Conservation (phyloP, 2,888 invertebrate species). For the Perizoma flavofasciatum region DNA sequence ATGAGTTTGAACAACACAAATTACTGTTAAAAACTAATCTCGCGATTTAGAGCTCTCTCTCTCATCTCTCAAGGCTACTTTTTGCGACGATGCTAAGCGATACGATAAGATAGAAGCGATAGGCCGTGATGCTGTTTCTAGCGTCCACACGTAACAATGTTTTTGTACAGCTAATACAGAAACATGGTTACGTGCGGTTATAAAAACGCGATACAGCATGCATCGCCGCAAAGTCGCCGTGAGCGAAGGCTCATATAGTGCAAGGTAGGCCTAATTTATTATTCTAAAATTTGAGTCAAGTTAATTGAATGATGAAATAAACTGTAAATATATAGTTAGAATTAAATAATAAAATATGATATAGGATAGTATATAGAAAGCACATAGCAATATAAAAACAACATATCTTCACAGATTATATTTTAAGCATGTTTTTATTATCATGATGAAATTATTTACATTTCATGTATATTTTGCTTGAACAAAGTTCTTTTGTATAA, state of each 20-base stretch:
- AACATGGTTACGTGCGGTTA: too few species aligned
- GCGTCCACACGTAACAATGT: too few species aligned
- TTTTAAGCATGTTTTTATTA: slow-evolving; percentile 24
- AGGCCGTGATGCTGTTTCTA: too few species aligned
- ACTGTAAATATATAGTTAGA: slow-evolving; percentile 20
- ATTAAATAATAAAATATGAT: neutral
- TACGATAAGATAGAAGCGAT: too few species aligned
- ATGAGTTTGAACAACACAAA: too few species aligned
- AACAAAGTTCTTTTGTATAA: slow-evolving; percentile 72
- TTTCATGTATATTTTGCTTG: slow-evolving; percentile 68
- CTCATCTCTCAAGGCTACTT: too few species aligned
- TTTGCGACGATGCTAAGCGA: too few species aligned
- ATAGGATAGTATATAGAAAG: slow-evolving; percentile 4
- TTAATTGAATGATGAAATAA: slow-evolving; percentile 5
- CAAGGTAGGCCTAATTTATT: neutral
- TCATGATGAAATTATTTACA: slow-evolving; percentile 34
- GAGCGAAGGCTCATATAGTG: neutral
- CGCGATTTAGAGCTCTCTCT: too few species aligned
- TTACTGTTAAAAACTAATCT: too few species aligned
- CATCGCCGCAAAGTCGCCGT: too few species aligned
- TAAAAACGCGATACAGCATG: too few species aligned
- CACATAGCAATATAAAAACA: slow-evolving; percentile 37
- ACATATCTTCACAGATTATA: slow-evolving; percentile 45
- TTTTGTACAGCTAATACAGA: too few species aligned
- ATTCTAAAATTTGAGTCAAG: slow-evolving; percentile 20